Percentiles rank a stretch among this genome's conserved stretches.
phyloP scores from a whole-genome alignment of 2,888 invertebrate genomes.

The Drosophila maculinotata region DNA sequence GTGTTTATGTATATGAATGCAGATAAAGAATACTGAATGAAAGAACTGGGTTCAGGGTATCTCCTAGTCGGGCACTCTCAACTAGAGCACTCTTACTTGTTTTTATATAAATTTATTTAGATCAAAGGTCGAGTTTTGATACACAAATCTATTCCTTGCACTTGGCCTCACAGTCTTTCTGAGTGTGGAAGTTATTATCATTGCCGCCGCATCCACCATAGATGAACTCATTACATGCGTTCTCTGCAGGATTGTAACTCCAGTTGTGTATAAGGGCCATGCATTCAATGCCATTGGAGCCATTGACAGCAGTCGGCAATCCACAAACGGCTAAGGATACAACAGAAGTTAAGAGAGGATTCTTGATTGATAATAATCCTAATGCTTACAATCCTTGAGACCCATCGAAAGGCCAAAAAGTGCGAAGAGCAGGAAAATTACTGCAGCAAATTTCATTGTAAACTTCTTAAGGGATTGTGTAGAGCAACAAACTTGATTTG shows the following conservation, averaged over 20 bases:
- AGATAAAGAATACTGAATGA: too few species aligned
- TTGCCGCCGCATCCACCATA: conserved; percentile 78
- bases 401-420: conserved; percentile 52
- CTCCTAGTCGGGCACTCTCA: too few species aligned
- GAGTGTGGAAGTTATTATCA: conserved; percentile 50
- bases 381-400: conserved; percentile 61
- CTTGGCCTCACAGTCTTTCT: conserved; percentile 47
- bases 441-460: conserved; percentile 51
- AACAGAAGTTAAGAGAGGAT: background rate
- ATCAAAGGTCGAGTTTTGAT: background rate
- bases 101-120: too few species aligned
- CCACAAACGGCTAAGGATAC: conserved; percentile 40
- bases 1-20: too few species aligned
- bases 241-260: conserved; percentile 31
- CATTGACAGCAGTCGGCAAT: conserved; percentile 31
- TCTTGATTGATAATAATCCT: fast-evolving
- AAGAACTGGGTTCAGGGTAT: too few species aligned
- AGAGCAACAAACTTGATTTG: conserved; percentile 32
- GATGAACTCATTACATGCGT: conserved; percentile 51
- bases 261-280: conserved; percentile 35
- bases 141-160: conserved; percentile 35
- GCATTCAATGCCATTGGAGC: conserved; percentile 55
- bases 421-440: conserved; percentile 52
- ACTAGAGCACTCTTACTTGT: too few species aligned
- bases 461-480: conserved; percentile 4